Evolutionary conservation across 2,888 invertebrate genomes (phyloP), one percentile per base, ranked within the genome.

Genomic region (Calameuta idolon): DNA sequence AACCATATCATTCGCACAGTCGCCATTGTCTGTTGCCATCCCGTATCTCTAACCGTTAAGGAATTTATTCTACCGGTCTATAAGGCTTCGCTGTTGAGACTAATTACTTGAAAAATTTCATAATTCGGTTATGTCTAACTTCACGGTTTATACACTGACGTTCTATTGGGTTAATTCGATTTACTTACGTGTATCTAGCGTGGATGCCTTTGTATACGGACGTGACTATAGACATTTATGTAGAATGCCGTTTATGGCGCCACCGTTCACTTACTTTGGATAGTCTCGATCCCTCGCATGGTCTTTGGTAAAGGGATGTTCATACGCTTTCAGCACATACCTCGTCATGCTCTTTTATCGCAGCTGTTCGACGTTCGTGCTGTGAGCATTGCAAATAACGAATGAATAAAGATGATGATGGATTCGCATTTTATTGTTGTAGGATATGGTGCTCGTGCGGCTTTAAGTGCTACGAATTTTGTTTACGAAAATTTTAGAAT

Each of bases 301-400:
- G 75, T 75, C 77, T 77, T 55, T 5, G 55, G 71, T 71, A 71
- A 71, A 71, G 71, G 71, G 71, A 71, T 71, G 81, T 80, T 87
- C 85, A 76, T 88, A 89, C 90, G 90, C 89, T 90, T 90, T 90
- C 90, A 89, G 87, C 88, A 88, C 89, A 89, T 88, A 86, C 86
- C 85, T 89, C 89, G 88, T 90, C 88, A 90, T 89, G 90, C 84
- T 88, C 84, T 83, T 84, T 88, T 89, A 87, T 84, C 86, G 80
- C 86, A 83, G 81, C 37, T 71, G 71, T 71, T 71, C 71, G 71
- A 71, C 71, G 71, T 34, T 71, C 71, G 12, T 71, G 31, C 71
- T 71, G 33, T 1, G 33, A 33, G 71, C 71, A 71, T 34, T 71
- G 71, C 71, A 71, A 71, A 71, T 34, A 34, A 23, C 55, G 55